Evolutionary conservation across 2,888 invertebrate genomes (phyloP), one percentile per base, ranked within the genome.

Genomic region (Steromphala cineraria): DNA sequence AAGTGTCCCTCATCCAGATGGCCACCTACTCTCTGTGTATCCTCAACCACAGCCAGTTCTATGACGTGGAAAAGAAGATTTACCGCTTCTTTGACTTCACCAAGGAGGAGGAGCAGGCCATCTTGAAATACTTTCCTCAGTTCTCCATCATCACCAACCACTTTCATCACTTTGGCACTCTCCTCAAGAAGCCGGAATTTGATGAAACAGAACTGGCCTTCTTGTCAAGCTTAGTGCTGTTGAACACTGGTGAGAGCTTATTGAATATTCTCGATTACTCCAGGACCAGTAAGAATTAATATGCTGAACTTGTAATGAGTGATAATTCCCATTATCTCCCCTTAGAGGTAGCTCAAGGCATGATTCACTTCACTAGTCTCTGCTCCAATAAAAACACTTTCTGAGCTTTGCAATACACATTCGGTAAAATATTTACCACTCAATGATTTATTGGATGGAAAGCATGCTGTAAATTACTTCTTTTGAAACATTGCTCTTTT

Each of bases 21-120:
- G 87, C 89, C 40, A 88, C 91, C 77, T 92, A 92, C 81, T 89
- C 90, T 3, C 85, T 92, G 13, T 90, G 90, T n/a, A 81, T 92
- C 31, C 79, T 91, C 71, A 87, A 89, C 75, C 87, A 89, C 75
- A 86, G 90, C 17, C 83, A 87, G 71, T 80, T 82, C n/a, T 92
- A 87, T 82, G 87, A 91, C 78, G 78, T 85, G 3, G 85, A 84
- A n/a, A 90, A 89, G 0, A 86, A 86, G 36, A 81, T 83, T 36
- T 89, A 87, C 82, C 89, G 88, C 84, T 92, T 89, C 84, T 92
- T 92, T 81, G 88, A 89, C 78, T 90, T 89, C 81, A 84, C 85
- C 8, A 78, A 82, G 21, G 80, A 78, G 40, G 89, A 90, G 78
- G 84, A 85, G 67, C 78, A 82, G 31, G 80, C 80, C 31, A 88